Percentiles rank a stretch among this genome's conserved stretches.
These are phyloP conservation scores for Phragmatobia fuliginosa DNA, from an alignment of 2,888 invertebrate genomes.

Conservation along the genomic window DNA sequence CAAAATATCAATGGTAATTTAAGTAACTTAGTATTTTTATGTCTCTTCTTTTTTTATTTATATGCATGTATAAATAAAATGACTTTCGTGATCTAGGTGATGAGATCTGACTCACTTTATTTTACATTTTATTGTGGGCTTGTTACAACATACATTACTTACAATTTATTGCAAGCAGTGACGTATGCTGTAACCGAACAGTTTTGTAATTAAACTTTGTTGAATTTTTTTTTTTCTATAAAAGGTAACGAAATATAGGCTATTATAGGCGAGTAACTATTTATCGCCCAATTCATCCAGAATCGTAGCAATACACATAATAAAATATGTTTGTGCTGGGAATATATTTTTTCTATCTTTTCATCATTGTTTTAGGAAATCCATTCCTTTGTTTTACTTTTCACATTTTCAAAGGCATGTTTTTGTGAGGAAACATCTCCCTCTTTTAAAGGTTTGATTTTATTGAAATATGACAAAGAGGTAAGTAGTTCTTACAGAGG, in stretches of 20 bases:
- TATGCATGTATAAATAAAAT: background rate
- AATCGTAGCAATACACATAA: background rate
- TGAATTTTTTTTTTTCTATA: background rate
- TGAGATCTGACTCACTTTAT: no score
- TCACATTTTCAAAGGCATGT: background rate
- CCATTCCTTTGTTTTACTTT: background rate
- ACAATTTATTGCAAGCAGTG: background rate
- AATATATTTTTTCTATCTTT: background rate
- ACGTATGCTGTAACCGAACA: background rate
- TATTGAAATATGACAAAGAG: constrained; percentile 21
- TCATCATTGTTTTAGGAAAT: background rate
- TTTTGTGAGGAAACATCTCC: background rate
- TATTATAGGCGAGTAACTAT: background rate
- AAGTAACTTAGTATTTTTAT: background rate
- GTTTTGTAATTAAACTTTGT: background rate
- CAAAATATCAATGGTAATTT: background rate
- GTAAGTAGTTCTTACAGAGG: constrained; percentile 26
- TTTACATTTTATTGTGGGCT: background rate
- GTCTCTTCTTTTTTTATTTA: background rate
- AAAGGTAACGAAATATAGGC: background rate
- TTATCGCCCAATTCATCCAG: background rate
- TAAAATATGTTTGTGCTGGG: background rate
- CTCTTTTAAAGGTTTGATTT: constrained; percentile 12
- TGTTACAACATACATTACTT: background rate
- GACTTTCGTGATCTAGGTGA: background rate